These are phyloP conservation scores for Pomatorhinus ruficollis DNA, from an alignment of 2,113 vertebrate genomes.

Conservation along the genomic window DNA sequence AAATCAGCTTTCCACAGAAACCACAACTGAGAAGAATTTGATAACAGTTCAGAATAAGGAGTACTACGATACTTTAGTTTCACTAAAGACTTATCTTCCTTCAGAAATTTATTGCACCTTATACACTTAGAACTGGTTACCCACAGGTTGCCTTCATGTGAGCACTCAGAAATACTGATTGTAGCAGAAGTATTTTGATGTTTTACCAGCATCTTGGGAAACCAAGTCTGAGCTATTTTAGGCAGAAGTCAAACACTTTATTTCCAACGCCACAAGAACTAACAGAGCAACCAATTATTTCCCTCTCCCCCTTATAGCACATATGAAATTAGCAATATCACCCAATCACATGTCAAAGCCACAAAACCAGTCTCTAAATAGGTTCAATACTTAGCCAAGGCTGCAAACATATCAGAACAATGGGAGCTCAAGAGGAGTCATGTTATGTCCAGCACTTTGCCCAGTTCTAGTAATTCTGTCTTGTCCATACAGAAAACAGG, in stretches of 20 bases:
- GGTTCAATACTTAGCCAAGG: neutral
- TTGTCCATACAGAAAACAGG: neutral
- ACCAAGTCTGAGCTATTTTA: neutral
- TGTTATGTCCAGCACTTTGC: neutral
- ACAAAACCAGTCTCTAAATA: neutral
- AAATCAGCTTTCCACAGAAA: slow-evolving; percentile 21
- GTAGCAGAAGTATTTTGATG: neutral
- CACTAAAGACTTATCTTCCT: neutral
- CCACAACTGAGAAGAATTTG: slow-evolving; percentile 11
- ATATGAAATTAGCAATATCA: neutral
- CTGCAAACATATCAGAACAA: neutral
- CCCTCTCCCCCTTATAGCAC: neutral
- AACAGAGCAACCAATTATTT: neutral
- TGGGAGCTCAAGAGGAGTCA: neutral
- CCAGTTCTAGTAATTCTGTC: neutral
- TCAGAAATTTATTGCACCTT: neutral
- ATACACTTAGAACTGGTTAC: neutral
- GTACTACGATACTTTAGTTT: neutral
- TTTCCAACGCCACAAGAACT: neutral
- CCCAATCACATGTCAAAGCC: neutral
- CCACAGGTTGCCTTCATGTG: neutral
- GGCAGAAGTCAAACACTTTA: neutral
- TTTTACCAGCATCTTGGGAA: neutral
- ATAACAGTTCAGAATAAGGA: neutral
- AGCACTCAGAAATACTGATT: neutral